Evolutionary conservation across 2,888 invertebrate species (phyloP).

Genomic region (Perithous albicinctus): DNA sequence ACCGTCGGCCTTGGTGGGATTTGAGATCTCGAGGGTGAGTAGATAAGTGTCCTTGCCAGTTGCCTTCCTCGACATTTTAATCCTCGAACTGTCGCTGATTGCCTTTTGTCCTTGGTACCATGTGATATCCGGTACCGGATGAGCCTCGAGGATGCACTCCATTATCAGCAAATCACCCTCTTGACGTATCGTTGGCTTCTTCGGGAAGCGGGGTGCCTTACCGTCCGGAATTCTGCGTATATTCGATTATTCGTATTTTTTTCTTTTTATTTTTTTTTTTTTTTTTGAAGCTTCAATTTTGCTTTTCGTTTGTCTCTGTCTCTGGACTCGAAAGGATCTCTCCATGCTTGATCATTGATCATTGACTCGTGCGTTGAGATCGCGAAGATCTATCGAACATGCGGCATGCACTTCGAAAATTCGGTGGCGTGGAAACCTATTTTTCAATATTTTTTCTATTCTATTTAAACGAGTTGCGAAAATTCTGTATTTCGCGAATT

Average conservation of each 20-base stretch:
- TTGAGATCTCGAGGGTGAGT: constrained; percentile 96
- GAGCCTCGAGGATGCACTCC: constrained; percentile 98
- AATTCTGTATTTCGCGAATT: too few relatives aligned
- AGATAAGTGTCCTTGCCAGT: constrained; percentile 96
- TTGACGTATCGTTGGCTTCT: constrained; percentile 98
- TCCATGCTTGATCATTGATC: constrained; percentile 62
- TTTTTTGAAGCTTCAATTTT: too few relatives aligned
- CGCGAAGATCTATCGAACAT: constrained; percentile 30
- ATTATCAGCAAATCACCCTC: constrained; percentile 96
- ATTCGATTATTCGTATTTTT: constrained; percentile 68
- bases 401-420: constrained; percentile 23
- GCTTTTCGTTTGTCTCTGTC: constrained; percentile 22
- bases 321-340: constrained; percentile 38
- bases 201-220: constrained; percentile 97
- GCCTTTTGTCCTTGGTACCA: constrained; percentile 97
- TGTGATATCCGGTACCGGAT: constrained; percentile 97
- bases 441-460: background rate
- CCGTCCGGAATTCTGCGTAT: constrained; percentile 95
- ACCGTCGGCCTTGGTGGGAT: constrained; percentile 98
- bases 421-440: constrained; percentile 21
- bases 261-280: constrained; percentile 22
- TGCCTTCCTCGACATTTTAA: constrained; percentile 95
- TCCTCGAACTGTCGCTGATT: constrained; percentile 93
- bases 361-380: constrained; percentile 42
- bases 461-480: too few relatives aligned